phyloP scores from a whole-genome alignment of 2,888 invertebrate genomes.

The Melanotus villosus region DNA sequence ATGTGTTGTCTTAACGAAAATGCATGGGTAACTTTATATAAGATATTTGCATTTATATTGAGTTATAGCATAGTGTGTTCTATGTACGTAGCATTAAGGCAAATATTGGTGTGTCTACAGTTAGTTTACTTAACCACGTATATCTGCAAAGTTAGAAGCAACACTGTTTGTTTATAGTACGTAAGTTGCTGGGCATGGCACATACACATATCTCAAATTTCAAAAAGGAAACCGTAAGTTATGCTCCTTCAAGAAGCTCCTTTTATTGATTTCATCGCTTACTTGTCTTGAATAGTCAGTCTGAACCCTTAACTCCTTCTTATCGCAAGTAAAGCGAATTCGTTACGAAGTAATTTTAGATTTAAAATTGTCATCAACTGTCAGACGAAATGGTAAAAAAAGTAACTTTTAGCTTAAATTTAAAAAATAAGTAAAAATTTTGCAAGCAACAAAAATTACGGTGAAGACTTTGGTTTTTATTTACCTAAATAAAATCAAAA shows the following conservation, averaged over 20 bases:
- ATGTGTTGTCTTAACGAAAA: conserved; percentile 67
- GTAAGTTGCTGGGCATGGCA: conserved; percentile 43
- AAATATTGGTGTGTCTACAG: conserved; percentile 67
- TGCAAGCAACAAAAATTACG: no score
- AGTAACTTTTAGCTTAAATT: no score
- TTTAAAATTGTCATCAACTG: no score
- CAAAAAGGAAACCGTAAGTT: conserved; percentile 24
- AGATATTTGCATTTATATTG: conserved; percentile 69
- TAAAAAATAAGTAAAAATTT: no score
- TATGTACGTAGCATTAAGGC: conserved; percentile 64
- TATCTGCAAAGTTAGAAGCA: conserved; percentile 63
- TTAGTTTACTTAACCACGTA: conserved; percentile 66
- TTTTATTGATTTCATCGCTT: neutral
- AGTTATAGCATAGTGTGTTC: conserved; percentile 64
- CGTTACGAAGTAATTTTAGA: no score
- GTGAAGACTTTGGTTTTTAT: no score
- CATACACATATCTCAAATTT: conserved; percentile 34
- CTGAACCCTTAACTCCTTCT: no score
- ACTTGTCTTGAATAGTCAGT: no score
- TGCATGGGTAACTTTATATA: conserved; percentile 67
- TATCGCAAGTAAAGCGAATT: no score
- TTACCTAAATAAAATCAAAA: no score
- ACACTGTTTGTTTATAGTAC: conserved; percentile 63
- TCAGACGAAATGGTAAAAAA: no score
- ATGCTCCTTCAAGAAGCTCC: neutral